These are phyloP conservation scores for Mythimna loreyi DNA, from an alignment of 2,888 invertebrate genomes.

Conservation along the genomic window DNA sequence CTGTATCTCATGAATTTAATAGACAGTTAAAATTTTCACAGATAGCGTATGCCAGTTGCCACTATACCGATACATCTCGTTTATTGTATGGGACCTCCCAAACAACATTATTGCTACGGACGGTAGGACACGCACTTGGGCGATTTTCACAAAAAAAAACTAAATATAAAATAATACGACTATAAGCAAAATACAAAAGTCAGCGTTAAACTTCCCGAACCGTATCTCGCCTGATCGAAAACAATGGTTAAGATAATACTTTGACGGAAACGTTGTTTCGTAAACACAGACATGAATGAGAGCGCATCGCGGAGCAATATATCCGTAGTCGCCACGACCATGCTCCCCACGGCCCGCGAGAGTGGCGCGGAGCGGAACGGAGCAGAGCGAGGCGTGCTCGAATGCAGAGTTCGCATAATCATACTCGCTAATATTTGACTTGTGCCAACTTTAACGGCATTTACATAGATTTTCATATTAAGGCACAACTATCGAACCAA, in stretches of 20 bases:
- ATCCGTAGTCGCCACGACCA: neutral
- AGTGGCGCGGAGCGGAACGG: slow-evolving; percentile 6
- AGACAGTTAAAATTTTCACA: too few relatives aligned
- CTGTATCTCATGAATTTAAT: too few relatives aligned
- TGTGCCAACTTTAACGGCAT: slow-evolving; percentile 57
- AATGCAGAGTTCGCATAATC: slow-evolving; percentile 33
- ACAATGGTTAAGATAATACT: neutral
- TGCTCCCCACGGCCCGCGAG: slow-evolving; percentile 20
- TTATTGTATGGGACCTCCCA: too few relatives aligned
- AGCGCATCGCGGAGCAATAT: slow-evolving; percentile 13
- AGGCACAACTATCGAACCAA: slow-evolving; percentile 42
- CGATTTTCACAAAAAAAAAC: too few relatives aligned
- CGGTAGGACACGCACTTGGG: too few relatives aligned
- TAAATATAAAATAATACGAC: too few relatives aligned
- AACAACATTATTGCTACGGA: too few relatives aligned
- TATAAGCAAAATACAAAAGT: too few relatives aligned
- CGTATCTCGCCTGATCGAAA: too few relatives aligned
- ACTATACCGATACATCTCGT: too few relatives aligned
- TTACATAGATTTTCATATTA: slow-evolving; percentile 66
- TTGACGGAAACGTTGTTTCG: neutral
- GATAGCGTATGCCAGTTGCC: too few relatives aligned
- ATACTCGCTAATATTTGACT: slow-evolving; percentile 62
- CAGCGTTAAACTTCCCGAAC: too few relatives aligned
- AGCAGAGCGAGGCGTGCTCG: neutral
- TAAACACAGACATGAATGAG: slow-evolving; percentile 9